Conservation (phyloP, 2,888 invertebrate species). For the Didymodactylos carnosus region DNA sequence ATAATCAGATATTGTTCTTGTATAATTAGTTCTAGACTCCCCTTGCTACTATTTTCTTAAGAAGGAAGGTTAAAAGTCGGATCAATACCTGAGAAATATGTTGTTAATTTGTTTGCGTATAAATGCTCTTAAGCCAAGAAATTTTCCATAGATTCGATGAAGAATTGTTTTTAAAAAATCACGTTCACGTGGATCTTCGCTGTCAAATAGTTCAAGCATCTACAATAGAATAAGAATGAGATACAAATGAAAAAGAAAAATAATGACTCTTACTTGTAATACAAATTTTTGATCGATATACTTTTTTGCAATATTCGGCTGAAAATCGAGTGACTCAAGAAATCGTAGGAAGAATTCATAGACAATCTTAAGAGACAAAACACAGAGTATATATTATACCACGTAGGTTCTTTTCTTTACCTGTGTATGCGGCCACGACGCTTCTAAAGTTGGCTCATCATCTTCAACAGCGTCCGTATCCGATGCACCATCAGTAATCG, state of each 20-base stretch:
- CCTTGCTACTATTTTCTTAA: too few species aligned
- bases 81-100: constrained; percentile 63
- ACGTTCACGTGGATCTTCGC: constrained; percentile 38
- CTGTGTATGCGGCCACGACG: constrained; percentile 80
- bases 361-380: too few species aligned
- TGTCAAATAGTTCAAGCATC: constrained; percentile 30
- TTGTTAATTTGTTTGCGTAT: constrained; percentile 82
- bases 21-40: too few species aligned
- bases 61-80: too few species aligned
- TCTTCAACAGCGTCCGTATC: constrained; percentile 75
- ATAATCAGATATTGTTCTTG: neutral
- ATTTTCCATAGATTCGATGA: constrained; percentile 33
- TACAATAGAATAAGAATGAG: too few species aligned
- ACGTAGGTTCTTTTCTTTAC: too few species aligned
- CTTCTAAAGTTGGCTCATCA: constrained; percentile 81
- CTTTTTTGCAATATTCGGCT: constrained; percentile 70
- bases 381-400: too few species aligned
- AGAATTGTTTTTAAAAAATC: constrained; percentile 33
- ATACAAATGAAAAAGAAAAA: too few species aligned
- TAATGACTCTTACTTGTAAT: constrained; percentile 47
- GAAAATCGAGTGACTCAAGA: constrained; percentile 50
- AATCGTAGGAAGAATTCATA: constrained; percentile 35
- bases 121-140: constrained; percentile 30
- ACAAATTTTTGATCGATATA: constrained; percentile 88
- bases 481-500: constrained; percentile 43